These are phyloP conservation scores for Lophochroa leadbeateri DNA, from an alignment of 2,113 vertebrate genomes.

Conservation along the genomic window DNA sequence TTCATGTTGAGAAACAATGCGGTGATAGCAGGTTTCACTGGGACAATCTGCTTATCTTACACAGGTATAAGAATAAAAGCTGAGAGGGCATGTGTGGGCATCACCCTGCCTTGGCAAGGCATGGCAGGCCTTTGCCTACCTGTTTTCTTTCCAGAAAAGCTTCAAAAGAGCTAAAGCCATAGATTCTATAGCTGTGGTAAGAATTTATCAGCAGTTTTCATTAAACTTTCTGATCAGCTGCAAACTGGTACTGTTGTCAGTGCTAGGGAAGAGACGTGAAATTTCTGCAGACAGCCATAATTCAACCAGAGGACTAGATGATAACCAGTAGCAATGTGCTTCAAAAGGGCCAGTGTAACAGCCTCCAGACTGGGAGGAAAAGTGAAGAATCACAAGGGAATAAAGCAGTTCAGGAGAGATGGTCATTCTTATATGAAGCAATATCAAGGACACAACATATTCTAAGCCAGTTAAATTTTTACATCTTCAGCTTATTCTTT, in stretches of 20 bases:
- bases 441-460: no score
- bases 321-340: not conserved
- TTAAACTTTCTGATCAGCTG: not conserved
- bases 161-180: not conserved
- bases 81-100: not conserved
- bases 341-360: not conserved
- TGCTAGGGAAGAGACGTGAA: not conserved
- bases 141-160: not conserved
- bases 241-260: not conserved
- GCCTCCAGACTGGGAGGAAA: not conserved
- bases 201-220: not conserved
- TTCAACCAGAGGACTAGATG: not conserved
- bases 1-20: not conserved
- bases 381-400: not conserved
- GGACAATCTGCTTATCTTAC: not conserved
- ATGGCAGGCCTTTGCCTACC: not conserved
- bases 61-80: not conserved
- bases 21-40: not conserved
- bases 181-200: not conserved
- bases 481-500: not conserved
- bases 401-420: not conserved
- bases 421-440: not conserved
- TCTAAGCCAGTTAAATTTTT: not conserved
- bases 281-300: not conserved
- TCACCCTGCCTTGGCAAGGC: not conserved